These are phyloP conservation scores for Meloe dianella DNA, from an alignment of 2,888 invertebrate species.

Conservation along the genomic window DNA sequence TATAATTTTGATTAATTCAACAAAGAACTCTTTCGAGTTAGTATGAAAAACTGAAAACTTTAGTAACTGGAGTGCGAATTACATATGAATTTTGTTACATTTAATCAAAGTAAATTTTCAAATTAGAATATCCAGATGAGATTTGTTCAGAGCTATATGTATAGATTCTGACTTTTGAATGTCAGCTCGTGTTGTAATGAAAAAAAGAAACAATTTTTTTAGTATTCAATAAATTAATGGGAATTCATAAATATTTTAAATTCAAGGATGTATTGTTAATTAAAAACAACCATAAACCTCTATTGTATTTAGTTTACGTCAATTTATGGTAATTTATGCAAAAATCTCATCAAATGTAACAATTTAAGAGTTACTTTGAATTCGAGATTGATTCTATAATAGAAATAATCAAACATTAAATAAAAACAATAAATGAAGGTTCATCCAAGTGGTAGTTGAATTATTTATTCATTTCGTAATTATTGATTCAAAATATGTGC, in stretches of 20 bases:
- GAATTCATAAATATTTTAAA: not conserved
- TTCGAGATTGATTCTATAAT: not conserved
- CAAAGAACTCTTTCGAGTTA: no score
- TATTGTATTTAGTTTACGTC: not conserved
- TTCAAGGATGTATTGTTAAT: not conserved
- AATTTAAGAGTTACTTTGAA: no score
- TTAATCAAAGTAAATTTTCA: no score
- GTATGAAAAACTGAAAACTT: no score
- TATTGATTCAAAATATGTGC: not conserved
- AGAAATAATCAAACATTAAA: not conserved
- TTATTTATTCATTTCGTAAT: not conserved
- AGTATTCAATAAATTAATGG: not conserved
- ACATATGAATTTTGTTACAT: no score
- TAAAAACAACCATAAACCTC: not conserved
- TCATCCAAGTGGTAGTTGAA: not conserved
- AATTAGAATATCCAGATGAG: no score
- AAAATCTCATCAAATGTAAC: not conserved
- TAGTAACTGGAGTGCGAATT: no score
- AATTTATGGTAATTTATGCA: not conserved
- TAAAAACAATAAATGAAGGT: not conserved
- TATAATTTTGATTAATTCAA: no score
- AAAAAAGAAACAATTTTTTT: not conserved
- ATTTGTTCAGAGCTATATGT: no score
- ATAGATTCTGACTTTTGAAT: not conserved
- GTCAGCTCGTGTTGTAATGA: no score